Base-by-base conservation (phyloP, 1,140 invertebrate genomes). In the Vanessa tameamea region DNA sequence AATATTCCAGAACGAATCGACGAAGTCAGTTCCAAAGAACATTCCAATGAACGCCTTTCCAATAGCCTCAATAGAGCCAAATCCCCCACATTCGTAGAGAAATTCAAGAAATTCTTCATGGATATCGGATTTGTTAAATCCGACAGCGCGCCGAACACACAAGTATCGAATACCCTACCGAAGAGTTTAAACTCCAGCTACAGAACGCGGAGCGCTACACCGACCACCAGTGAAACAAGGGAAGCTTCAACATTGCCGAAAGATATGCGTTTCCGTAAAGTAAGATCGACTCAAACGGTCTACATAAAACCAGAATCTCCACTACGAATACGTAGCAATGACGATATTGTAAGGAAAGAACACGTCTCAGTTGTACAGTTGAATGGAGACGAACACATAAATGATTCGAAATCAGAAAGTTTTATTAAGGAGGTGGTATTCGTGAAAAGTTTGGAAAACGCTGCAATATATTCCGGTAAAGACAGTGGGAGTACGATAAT, bases 181-280 rank as follows among this genome's bases (percentile, higher is more conserved):
- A 92, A 92, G 70, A 88, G 82, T 75, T 14, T 88, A 0, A 87
- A 80, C 23, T 87, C 87, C 0, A 92, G 89, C 61, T 89, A 88
- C 55, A 82, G 88, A 68, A 85, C 85, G 0, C 77, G 87, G 16
- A 90, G 87, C 64, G 85, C 77, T 3, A 86, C 89, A 0, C 86
- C 88, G 0, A 82, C 78, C 11, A 51, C 71, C 1, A 78, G 72
- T 23, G 89, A 90, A 57, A 4, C 76, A 0, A 76, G 89, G 53
- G 89, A 91, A 61, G 77, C 89, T 0, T 89, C 89, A 0, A 92
- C 91, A 7, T 64, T 92, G 66, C 91, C 91, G 0, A 92, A 92
- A 78, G 89, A 92, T 57, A 92, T 92, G 91, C 82, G 89, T 16
- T 92, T 92, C 65, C 77, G 89, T 14, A 92, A 91, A 79, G 89